These are phyloP conservation scores for Pseudorasbora parva DNA, from an alignment of 2,113 vertebrate species.

Conservation along the genomic window DNA sequence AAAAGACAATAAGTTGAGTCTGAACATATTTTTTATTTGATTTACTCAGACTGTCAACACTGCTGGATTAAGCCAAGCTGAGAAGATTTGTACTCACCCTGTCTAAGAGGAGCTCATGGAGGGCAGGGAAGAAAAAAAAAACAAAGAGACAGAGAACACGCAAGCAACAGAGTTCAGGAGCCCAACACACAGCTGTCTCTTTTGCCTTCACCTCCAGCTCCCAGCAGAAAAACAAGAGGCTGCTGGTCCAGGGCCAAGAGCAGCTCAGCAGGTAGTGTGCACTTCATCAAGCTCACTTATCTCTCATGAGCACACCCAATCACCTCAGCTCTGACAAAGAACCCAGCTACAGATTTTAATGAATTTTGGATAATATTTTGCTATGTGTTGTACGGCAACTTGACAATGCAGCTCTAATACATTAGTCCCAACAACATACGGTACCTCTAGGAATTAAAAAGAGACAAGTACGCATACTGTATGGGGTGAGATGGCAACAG, in stretches of 20 bases:
- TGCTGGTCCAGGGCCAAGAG: constrained; percentile 41
- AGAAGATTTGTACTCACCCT: constrained; percentile 52
- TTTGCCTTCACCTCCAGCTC: constrained; percentile 10
- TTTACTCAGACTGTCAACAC: constrained; percentile 59
- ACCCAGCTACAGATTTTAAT: constrained; percentile 18
- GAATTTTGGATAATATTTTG: constrained; percentile 24
- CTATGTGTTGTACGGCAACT: background rate
- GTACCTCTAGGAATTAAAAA: background rate
- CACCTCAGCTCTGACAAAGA: constrained; percentile 15
- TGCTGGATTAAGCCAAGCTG: constrained; percentile 52
- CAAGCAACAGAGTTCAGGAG: constrained; percentile 22
- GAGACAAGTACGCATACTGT: background rate
- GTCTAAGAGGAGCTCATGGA: constrained; percentile 35
- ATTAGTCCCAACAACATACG: background rate
- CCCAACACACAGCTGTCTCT: constrained; percentile 40
- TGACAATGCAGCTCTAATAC: background rate
- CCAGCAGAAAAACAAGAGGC: constrained; percentile 40
- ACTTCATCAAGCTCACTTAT: constrained; percentile 47
- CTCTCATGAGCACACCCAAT: constrained; percentile 17
- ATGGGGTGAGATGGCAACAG: background rate
- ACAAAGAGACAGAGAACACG: constrained; percentile 8
- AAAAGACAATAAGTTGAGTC: constrained; percentile 1
- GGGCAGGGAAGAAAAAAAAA: background rate
- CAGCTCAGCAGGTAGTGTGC: constrained; percentile 25
- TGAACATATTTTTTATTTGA: constrained; percentile 47